Base-by-base conservation (phyloP, 1,140 invertebrate genomes). In the Reticulitermes speratus region DNA sequence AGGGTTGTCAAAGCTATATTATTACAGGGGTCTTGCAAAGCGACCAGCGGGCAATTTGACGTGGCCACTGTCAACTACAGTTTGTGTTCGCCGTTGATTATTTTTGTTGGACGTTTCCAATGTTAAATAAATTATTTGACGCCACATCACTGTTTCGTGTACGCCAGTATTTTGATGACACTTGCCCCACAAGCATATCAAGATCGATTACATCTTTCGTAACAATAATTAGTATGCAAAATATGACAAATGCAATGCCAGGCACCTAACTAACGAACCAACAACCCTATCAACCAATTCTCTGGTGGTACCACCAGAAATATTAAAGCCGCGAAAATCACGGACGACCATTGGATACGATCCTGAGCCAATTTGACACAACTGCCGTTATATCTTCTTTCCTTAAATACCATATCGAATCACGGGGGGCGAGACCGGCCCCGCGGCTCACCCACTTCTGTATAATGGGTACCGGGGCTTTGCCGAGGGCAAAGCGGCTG, bases 1-100 rank as follows among this genome's bases (percentile, higher is more conserved):
- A 30, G 25, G 65, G n/a, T 75, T 75, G 65, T 75, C 65, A 75
- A 75, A 75, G 65, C 65, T 75, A 75, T 75, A 75, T 75, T 75
- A 75, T 75, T 30, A 30, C 65, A 75, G 65, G n/a, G 65, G n/a
- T 75, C 65, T 75, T 75, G 65, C 65, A 75, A 75, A 75, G 65
- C n/a, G 65, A 75, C 65, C 65, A 75, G 65, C 65, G n/a, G 65
- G 65, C 65, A 75, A 75, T 30, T 75, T 75, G 65, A 75, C 65
- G 65, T 75, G 65, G 65, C 65, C n/a, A 75, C 65, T 75, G 65
- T 75, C 65, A 75, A 75, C 7, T 75, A 75, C 65, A 75, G n/a
- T 75, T 75, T 75, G 65, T 14, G 65, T 30, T 75, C 25, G n/a
- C 14, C n/a, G 16, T 75, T 25, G 65, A 75, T 75, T 75, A n/a